Conservation (phyloP, 2,888 invertebrate species). For the Stenchaetothrips biformis region DNA sequence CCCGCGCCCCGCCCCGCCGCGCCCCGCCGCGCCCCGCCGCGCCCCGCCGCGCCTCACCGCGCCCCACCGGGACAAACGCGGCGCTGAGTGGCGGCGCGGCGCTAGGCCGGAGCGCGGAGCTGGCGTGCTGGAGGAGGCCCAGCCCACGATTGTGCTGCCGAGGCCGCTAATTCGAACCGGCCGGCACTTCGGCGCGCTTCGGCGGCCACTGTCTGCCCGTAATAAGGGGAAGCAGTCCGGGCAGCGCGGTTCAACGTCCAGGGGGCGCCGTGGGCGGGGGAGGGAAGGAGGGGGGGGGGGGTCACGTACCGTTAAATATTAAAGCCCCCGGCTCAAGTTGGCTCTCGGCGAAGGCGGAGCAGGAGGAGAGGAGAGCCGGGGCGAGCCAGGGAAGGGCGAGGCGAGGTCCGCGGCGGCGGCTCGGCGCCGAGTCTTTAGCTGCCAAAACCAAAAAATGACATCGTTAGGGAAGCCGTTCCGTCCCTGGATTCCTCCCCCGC, state of each 20-base stretch:
- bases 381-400: background rate
- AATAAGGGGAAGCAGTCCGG: no score
- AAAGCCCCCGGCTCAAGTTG: constrained; percentile 17
- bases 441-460: constrained; percentile 25
- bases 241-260: constrained; percentile 1
- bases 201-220: no score
- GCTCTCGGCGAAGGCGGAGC: background rate
- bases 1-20: background rate
- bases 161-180: no score
- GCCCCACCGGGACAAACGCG: background rate
- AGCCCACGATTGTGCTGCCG: no score
- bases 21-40: background rate
- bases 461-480: constrained; percentile 12
- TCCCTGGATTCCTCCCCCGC: constrained; percentile 2
- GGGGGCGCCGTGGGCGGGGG: background rate
- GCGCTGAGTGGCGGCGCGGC: no score
- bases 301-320: constrained; percentile 23
- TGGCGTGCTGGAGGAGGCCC: no score
- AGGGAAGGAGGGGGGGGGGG: background rate
- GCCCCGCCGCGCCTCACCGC: background rate
- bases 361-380: background rate
- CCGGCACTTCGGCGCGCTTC: no score
- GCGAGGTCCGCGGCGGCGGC: background rate
- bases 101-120: no score
- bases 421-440: constrained; percentile 12